phyloP scores from a whole-genome alignment of 64 coral and sea anemone species.

The Catalaphyllia jardinei region DNA sequence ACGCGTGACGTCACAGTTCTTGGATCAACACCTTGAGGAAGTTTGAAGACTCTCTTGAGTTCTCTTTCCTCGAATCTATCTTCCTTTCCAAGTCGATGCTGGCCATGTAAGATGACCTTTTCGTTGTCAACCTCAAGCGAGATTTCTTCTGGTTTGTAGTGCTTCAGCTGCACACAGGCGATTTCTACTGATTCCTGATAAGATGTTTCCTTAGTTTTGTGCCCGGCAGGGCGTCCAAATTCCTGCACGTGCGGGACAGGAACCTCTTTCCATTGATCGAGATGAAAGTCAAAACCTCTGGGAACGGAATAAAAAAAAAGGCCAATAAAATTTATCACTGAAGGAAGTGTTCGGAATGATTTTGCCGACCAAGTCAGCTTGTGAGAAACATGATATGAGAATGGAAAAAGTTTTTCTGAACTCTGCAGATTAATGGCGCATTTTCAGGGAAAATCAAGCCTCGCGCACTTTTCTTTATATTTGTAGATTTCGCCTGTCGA shows the following conservation, averaged over 20 bases:
- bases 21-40: slow-evolving; percentile 80
- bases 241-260: neutral
- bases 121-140: slow-evolving; percentile 31
- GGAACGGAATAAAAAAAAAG: neutral
- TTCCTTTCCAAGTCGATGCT: slow-evolving; percentile 58
- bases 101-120: slow-evolving; percentile 66
- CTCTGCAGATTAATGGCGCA: too few species aligned
- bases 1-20: slow-evolving; percentile 48
- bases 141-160: slow-evolving; percentile 60
- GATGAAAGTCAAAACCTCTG: neutral
- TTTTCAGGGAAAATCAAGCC: too few species aligned
- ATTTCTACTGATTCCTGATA: slow-evolving; percentile 6
- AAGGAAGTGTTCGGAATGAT: too few species aligned
- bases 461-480: too few species aligned
- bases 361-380: too few species aligned
- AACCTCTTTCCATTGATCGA: neutral
- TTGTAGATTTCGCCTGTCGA: too few species aligned
- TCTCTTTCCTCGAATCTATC: slow-evolving; percentile 72
- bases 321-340: neutral
- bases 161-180: slow-evolving; percentile 5
- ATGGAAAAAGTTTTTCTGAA: too few species aligned
- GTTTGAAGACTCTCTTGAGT: slow-evolving; percentile 58
- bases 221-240: neutral
- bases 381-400: too few species aligned
- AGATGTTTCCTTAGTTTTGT: neutral